These are phyloP conservation scores for Malthinus seriepunctatus DNA, from an alignment of 2,888 invertebrate species.

Conservation along the genomic window DNA sequence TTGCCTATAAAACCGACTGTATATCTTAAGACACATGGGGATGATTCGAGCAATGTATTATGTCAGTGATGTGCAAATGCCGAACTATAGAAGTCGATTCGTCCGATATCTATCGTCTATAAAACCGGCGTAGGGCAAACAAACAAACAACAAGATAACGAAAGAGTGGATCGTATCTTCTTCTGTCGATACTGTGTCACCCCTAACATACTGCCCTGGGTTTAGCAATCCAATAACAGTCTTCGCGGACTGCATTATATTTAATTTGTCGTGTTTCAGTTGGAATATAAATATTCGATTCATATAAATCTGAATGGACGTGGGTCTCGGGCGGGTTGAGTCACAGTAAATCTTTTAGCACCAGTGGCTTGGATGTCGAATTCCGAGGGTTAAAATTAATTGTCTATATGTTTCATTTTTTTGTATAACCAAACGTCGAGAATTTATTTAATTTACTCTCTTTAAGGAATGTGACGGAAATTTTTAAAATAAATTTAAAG, in stretches of 20 bases:
- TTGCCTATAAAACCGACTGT: constrained; percentile 28
- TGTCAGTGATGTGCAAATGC: constrained; percentile 30
- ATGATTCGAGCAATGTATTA: constrained; percentile 22
- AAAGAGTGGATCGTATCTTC: constrained; percentile 34
- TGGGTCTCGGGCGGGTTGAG: constrained; percentile 23
- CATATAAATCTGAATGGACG: constrained; percentile 47
- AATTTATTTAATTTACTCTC: no score
- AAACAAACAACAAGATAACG: constrained; percentile 40
- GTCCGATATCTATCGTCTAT: constrained; percentile 34
- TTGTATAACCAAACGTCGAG: no score
- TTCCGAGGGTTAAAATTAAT: constrained; percentile 3
- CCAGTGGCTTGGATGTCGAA: constrained; percentile 9
- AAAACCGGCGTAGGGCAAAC: constrained; percentile 35
- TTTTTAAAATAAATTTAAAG: not conserved
- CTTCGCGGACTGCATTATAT: constrained; percentile 42
- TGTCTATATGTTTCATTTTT: not conserved
- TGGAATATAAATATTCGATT: constrained; percentile 51
- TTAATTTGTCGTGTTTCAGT: constrained; percentile 47
- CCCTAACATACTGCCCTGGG: constrained; percentile 34
- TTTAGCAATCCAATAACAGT: constrained; percentile 27
- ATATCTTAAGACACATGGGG: constrained; percentile 27
- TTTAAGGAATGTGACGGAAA: not conserved
- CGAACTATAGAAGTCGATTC: constrained; percentile 30
- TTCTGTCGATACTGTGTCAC: constrained; percentile 37
- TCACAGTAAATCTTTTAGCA: constrained; percentile 24